These are phyloP conservation scores for Invenusta paracnida DNA, from an alignment of 2,888 invertebrate genomes.

Conservation along the genomic window DNA sequence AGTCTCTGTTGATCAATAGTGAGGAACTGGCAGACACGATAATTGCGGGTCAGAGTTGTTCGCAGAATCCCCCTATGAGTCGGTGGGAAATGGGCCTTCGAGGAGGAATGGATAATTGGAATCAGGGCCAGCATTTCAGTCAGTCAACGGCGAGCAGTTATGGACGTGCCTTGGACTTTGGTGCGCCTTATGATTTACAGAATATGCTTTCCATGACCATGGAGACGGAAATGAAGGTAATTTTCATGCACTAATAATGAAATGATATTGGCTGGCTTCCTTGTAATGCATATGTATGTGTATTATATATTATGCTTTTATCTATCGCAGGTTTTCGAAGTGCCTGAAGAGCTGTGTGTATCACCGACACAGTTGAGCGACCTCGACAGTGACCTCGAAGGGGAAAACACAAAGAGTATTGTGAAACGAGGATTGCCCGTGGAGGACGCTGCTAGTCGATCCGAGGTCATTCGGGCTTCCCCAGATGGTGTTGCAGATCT, in stretches of 20 bases:
- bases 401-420: too few relatives aligned
- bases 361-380: constrained; percentile 41
- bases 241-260: too few relatives aligned
- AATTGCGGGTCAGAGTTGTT: too few relatives aligned
- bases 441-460: neutral
- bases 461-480: neutral
- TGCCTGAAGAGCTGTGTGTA: constrained; percentile 39
- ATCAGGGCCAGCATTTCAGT: neutral
- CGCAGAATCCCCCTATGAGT: neutral
- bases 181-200: neutral
- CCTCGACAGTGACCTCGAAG: constrained; percentile 27
- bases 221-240: neutral
- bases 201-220: neutral
- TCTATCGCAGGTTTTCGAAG: constrained; percentile 36
- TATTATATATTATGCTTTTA: neutral
- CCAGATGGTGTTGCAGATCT: neutral
- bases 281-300: neutral
- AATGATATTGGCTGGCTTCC: neutral
- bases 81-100: constrained; percentile 8
- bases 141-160: neutral
- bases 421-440: too few relatives aligned
- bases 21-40: neutral
- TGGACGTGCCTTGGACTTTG: neutral
- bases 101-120: neutral
- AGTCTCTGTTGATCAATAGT: neutral